Evolutionary conservation across 2,888 invertebrate genomes (phyloP), one percentile per base, ranked within the genome.

Genomic region (Dolichopus griseipennis): DNA sequence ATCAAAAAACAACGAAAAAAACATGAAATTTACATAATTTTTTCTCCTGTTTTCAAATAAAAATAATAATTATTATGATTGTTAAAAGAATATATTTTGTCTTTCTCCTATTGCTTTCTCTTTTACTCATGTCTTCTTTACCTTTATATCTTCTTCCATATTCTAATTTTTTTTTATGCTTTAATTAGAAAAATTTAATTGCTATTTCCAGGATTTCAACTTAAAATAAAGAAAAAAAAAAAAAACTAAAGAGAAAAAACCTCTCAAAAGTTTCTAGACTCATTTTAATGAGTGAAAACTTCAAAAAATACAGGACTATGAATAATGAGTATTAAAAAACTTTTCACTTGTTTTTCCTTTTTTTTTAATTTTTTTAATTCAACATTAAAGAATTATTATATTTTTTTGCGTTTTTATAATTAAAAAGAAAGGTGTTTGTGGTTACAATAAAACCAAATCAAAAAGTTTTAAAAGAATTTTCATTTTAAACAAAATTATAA

Each of bases 1-100:
- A n/a, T n/a, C 43, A n/a, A 43, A 3, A 9, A 43, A 52, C 9
- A 18, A 37, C 18, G 18, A 18, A 52, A 18, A 52, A 18, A 18
- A 6, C 9, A 12, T 18, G 6, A 52, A 52, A 52, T 52, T 52
- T 52, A 18, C 52, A 52, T 52, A 52, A 52, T 52, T 52, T 27
- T 52, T 52, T n/a, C 52, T 52, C 52, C 52, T 52, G 52, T 12
- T 52, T 52, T 52, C 52, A 52, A 43, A 9, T 18, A 6, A 52
- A 52, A 52, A 52, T 52, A 52, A 52, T 52, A 52, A 52, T 52
- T 52, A 52, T 52, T 52, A 52, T 52, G 18, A 52, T 52, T 52
- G 52, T 52, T 52, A 52, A 52, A 52, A 52, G 52, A 52, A 52
- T 52, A 52, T 52, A 10, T 18, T 52, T 6, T 18, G 6, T 12